phyloP scores from a whole-genome alignment of 2,888 invertebrate genomes.

The Callyntrura guangdongensis region DNA sequence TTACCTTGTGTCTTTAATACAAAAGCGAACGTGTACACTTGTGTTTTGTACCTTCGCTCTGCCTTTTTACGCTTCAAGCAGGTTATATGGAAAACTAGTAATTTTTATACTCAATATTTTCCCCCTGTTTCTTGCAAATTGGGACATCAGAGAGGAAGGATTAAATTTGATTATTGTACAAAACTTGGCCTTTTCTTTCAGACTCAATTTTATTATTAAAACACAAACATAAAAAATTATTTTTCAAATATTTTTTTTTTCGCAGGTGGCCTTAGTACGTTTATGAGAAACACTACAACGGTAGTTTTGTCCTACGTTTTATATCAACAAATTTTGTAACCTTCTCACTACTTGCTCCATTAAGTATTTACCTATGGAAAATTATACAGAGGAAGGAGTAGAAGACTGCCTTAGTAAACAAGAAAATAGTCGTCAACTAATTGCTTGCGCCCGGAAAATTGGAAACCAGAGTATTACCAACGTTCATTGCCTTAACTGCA shows the following conservation, averaged over 20 bases:
- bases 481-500: constrained; percentile 50
- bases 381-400: background rate
- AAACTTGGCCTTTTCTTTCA: background rate
- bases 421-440: constrained; percentile 10
- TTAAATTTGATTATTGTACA: constrained; percentile 47
- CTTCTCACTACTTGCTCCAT: background rate
- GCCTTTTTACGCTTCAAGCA: background rate
- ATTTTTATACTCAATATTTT: constrained; percentile 12
- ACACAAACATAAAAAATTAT: constrained; percentile 4
- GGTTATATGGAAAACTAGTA: background rate
- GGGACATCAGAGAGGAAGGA: constrained; percentile 44
- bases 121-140: constrained; percentile 47
- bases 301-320: background rate
- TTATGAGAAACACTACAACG: constrained; percentile 12
- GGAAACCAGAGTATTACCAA: constrained; percentile 44
- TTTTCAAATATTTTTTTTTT: constrained; percentile 38
- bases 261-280: constrained; percentile 73
- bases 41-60: background rate
- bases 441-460: constrained; percentile 31
- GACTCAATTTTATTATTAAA: constrained; percentile 3
- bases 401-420: constrained; percentile 36
- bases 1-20: background rate
- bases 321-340: constrained; percentile 21
- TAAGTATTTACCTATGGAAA: constrained; percentile 27
- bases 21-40: background rate